A percentile compares a stretch with the other conserved stretches of the same genome.
Evolutionary conservation across 2,797 vertebrate genomes (phyloP).

Genomic region (Ctenosaura bakeri): DNA sequence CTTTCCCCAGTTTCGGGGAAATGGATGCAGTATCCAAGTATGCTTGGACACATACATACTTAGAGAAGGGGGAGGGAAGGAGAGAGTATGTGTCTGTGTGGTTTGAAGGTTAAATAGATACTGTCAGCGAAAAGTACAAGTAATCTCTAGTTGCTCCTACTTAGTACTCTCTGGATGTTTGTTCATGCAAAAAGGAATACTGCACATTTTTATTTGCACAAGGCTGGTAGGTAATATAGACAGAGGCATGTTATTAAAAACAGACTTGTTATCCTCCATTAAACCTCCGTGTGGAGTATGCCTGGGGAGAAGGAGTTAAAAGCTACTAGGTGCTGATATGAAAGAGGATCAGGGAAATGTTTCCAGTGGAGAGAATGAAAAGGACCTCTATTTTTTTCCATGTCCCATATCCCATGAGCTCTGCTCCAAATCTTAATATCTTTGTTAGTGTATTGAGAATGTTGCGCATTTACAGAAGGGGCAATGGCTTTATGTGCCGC

Average conservation of each 20-base stretch:
- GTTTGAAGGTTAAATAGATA: constrained; percentile 3
- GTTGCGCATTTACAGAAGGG: background rate
- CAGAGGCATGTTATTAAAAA: background rate
- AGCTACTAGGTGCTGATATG: background rate
- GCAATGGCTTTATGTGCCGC: background rate
- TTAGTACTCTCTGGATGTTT: constrained; percentile 1
- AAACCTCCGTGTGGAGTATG: background rate
- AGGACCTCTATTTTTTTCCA: background rate
- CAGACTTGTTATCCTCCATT: background rate
- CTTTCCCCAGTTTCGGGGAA: background rate
- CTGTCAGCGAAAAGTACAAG: background rate
- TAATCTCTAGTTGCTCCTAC: background rate
- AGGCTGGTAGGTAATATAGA: background rate
- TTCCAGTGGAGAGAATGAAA: background rate
- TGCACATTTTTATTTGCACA: constrained; percentile 10
- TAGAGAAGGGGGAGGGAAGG: too few relatives aligned
- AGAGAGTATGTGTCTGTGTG: background rate
- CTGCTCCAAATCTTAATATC: background rate
- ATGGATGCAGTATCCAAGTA: background rate
- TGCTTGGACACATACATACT: background rate
- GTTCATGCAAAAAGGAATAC: background rate
- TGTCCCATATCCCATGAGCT: background rate
- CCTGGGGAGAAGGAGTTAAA: background rate
- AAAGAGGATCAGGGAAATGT: background rate
- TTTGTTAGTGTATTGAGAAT: background rate